Percentiles rank a stretch among this genome's conserved stretches.
phyloP scores from a whole-genome alignment of 2,113 vertebrate species.

The Mastomys coucha region DNA sequence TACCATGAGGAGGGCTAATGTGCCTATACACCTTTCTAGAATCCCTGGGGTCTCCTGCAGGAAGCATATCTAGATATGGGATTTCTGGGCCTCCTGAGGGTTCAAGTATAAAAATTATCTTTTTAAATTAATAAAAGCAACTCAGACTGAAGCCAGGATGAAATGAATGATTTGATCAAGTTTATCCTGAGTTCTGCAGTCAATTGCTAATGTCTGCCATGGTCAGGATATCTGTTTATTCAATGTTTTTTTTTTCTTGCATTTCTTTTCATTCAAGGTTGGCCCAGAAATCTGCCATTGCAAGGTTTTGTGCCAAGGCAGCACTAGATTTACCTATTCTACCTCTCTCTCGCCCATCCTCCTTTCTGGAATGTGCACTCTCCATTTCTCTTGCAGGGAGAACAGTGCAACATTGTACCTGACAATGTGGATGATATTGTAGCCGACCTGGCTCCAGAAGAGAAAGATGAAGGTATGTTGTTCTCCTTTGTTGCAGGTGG shows the following conservation, averaged over 20 bases:
- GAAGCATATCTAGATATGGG: neutral
- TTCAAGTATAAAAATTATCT: constrained; percentile 16
- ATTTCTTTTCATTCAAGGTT: constrained; percentile 16
- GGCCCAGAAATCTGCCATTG: neutral
- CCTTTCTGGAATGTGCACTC: constrained; percentile 52
- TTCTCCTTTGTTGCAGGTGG: neutral
- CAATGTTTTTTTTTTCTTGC: neutral
- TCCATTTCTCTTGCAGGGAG: constrained; percentile 91
- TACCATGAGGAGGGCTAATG: constrained; percentile 63
- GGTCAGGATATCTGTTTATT: neutral
- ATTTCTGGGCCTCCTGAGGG: neutral
- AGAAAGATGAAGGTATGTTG: constrained; percentile 96
- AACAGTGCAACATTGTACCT: constrained; percentile 98
- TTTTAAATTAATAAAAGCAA: constrained; percentile 41
- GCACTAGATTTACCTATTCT: constrained; percentile 6
- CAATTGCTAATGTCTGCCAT: neutral
- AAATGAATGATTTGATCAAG: neutral
- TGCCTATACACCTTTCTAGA: neutral
- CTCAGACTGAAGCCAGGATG: neutral
- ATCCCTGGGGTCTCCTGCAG: neutral
- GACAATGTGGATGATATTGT: constrained; percentile 99
- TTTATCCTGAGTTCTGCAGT: neutral
- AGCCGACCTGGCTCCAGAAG: constrained; percentile 97
- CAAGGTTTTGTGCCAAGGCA: neutral
- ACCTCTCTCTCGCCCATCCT: accelerated